Base-by-base conservation (phyloP, 2,797 vertebrate species). In the Acropternis orthonyx region DNA sequence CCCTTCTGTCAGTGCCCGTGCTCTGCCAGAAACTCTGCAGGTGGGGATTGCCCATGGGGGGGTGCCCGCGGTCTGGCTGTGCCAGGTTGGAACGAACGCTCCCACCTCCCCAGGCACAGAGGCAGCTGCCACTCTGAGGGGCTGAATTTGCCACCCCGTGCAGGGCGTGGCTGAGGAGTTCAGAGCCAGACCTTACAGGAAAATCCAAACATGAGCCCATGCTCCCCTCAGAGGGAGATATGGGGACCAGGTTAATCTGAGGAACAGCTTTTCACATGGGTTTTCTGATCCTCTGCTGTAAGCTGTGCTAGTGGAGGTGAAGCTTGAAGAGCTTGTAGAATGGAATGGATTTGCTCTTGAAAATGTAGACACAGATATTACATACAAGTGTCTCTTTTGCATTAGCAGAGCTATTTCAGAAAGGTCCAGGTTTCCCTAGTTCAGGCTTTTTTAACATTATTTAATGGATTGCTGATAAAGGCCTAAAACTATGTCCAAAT, bases 201-300 rank as follows among this genome's bases (percentile, higher is more conserved):
- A 67, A 58, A 55, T 81, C 44, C 11, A 46, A 13, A 26, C 27
- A 1, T 7, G 63, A 83, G 32, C 39, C 66, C 16, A n/a, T 1
- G 0, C 21, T 44, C 14, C 27, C 2, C 58, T 72, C 20, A 5
- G 58, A 81, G 76, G 7, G 68, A 12, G 46, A 19, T 0, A 0
- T 28, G 61, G 74, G 49, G 30, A 44, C 58, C 39, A 23, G 3
- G 24, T 56, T 54, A 41, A 17, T 20, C 28, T 65, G 66, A 79
- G 13, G 26, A 79, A 20, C 49, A 83, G 36, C 56, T 83, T 39
- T 15, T 46, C 11, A 6, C 28, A 12, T 36, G 0, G 0, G 18
- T 78, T 61, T 51, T 91, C 14, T 48, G 10, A 37, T 30, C 56
- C 32, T 1, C 51, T 62, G 9, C 37, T 39, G 48, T 24, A 32